phyloP scores from a whole-genome alignment of 2,797 vertebrate species.

The Fringilla coelebs region DNA sequence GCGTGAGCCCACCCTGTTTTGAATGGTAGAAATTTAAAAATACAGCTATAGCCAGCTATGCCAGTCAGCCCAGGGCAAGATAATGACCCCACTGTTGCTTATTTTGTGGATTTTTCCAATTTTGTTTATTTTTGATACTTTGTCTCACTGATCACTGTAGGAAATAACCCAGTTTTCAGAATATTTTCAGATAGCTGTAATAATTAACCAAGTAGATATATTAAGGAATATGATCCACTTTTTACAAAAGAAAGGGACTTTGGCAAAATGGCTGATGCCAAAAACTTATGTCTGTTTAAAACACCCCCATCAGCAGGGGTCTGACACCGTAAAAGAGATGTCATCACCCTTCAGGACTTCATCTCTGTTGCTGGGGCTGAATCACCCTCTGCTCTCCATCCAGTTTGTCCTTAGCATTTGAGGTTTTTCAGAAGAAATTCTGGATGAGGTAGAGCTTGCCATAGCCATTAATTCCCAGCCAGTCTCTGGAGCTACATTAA shows the following conservation, averaged over 20 bases:
- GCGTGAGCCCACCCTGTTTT: background rate
- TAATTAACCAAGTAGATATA: background rate
- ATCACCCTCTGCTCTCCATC: background rate
- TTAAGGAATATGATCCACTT: background rate
- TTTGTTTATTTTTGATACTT: background rate
- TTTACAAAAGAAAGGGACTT: background rate
- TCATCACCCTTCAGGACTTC: background rate
- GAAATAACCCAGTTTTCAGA: rapidly evolving
- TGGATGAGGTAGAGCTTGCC: background rate
- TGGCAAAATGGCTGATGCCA: background rate
- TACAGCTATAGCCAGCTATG: background rate
- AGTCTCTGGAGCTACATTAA: slow-evolving; percentile 15
- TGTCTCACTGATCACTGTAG: background rate
- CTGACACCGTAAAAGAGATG: background rate
- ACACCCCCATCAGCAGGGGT: background rate
- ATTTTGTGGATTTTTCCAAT: background rate
- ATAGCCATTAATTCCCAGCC: background rate
- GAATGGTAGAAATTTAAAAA: background rate
- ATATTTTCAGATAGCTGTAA: background rate
- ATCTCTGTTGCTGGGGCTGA: background rate
- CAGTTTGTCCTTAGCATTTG: background rate
- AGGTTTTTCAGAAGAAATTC: background rate
- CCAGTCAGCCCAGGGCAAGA: background rate
- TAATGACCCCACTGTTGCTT: background rate
- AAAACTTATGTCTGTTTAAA: background rate